Evolutionary conservation across 2,113 vertebrate species (phyloP).

Genomic region (Terrapene triunguis): DNA sequence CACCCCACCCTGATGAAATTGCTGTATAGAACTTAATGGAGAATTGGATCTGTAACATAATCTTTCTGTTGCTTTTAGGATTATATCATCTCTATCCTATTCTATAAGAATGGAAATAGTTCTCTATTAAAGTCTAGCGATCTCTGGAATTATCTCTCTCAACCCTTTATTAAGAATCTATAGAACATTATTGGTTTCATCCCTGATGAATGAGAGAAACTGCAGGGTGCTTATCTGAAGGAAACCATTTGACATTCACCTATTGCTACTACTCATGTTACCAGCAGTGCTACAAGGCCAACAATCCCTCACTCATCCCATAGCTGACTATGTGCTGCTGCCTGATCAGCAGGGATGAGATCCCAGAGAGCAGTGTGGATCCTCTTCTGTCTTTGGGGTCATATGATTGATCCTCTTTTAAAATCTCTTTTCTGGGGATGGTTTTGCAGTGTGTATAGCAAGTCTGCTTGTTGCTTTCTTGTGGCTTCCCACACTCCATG

Average conservation of each 20-base stretch:
- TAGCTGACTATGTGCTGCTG: background rate
- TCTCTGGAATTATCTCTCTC: background rate
- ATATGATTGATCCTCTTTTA: too few species aligned
- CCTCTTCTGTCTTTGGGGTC: too few species aligned
- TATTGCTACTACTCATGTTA: background rate
- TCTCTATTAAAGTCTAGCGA: background rate
- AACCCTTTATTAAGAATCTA: background rate
- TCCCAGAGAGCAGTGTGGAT: background rate
- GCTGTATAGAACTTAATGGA: background rate
- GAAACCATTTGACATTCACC: background rate
- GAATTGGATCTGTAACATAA: background rate
- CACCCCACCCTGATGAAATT: background rate
- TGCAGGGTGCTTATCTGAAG: background rate
- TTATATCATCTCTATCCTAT: background rate
- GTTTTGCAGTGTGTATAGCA: background rate
- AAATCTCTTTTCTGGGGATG: background rate
- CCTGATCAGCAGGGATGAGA: accelerated
- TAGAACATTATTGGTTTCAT: background rate
- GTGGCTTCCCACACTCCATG: accelerated
- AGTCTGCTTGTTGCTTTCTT: background rate
- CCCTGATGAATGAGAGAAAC: background rate
- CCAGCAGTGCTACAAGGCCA: background rate
- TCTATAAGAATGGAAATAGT: background rate
- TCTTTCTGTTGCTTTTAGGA: background rate
- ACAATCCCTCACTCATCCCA: background rate